Evolutionary conservation across 2,888 invertebrate species (phyloP), one percentile per base, ranked within the genome.

Genomic region (Opisthograptis luteolata): DNA sequence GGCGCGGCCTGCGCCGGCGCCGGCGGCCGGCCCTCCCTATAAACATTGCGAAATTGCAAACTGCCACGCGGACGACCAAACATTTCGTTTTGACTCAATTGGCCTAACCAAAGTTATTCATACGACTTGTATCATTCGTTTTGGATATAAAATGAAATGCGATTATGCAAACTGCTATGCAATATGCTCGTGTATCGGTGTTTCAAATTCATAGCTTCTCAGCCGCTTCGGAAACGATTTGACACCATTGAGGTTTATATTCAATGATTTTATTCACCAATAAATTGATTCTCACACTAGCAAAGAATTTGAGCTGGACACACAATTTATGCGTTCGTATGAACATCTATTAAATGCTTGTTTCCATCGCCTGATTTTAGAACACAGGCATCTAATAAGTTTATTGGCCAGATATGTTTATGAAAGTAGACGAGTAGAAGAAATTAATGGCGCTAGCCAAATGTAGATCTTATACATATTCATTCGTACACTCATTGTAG

Each of bases 381-480:
- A 7, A 5, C 14, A 9, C 3, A 2, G 19, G n/a, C n/a, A n/a
- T n/a, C n/a, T n/a, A n/a, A n/a, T 12, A 24, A 41, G 22, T n/a
- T 7, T 12, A 43, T 4, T 17, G 24, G 30, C 9, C 13, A 22
- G 30, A 36, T 22, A 30, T 44, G 25, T 39, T 39, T 46, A 37
- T 39, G 39, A 15, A 9, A 53, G 47, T 59, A 54, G 51, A 55
- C 56, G 49, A 59, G 55, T 46, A 60, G 30, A 62, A 59, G 15
- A 61, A n/a, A n/a, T n/a, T n/a, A 17, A 15, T 13, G 40, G 68
- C 70, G 55, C 42, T 36, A 63, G 71, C 66, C 68, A 62, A 60
- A 64, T 62, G 47, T 70, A 70, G 62, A 67, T 68, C 61, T 66
- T 66, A 65, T 59, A 57, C 64, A 65, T n/a, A n/a, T 65, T 58